These are phyloP conservation scores for Trigoniulus corallinus DNA, from an alignment of 1,140 invertebrate species.

Conservation along the genomic window DNA sequence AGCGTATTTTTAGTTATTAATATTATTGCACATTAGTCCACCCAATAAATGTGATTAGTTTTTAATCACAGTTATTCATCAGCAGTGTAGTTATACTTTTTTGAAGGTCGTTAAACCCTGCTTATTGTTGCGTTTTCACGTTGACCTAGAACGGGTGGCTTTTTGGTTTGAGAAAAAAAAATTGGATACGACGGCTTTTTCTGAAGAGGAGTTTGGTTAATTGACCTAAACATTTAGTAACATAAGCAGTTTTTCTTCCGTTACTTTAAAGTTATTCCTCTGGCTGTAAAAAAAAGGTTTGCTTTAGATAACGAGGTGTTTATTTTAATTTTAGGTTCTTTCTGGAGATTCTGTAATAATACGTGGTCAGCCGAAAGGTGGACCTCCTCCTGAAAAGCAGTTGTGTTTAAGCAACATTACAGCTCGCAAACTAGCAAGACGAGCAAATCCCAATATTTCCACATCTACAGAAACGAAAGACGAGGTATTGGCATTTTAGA, in stretches of 20 bases:
- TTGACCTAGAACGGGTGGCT: too few relatives aligned
- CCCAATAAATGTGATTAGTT: too few relatives aligned
- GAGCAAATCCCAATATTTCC: conserved; percentile 32
- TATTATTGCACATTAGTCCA: too few relatives aligned
- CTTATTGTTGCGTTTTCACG: too few relatives aligned
- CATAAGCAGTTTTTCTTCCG: neutral
- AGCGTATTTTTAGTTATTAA: too few relatives aligned
- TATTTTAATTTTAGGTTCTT: conserved; percentile 43
- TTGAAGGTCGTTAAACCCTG: too few relatives aligned
- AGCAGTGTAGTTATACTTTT: too few relatives aligned
- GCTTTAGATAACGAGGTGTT: neutral
- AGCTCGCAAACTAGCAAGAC: conserved; percentile 75
- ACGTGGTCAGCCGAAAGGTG: conserved; percentile 51
- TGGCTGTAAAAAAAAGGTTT: neutral
- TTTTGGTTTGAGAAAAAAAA: neutral
- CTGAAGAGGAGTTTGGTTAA: neutral
- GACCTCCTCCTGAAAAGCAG: conserved; percentile 78
- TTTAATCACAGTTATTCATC: too few relatives aligned
- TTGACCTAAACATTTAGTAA: neutral
- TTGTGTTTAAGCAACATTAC: conserved; percentile 75
- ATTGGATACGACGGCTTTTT: neutral
- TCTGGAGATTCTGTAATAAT: conserved; percentile 83
- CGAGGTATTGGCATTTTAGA: too few relatives aligned
- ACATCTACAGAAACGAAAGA: conserved; percentile 52
- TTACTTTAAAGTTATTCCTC: too few relatives aligned